Evolutionary conservation across 2,888 invertebrate species (phyloP).

Genomic region (Prenolepis imparis): DNA sequence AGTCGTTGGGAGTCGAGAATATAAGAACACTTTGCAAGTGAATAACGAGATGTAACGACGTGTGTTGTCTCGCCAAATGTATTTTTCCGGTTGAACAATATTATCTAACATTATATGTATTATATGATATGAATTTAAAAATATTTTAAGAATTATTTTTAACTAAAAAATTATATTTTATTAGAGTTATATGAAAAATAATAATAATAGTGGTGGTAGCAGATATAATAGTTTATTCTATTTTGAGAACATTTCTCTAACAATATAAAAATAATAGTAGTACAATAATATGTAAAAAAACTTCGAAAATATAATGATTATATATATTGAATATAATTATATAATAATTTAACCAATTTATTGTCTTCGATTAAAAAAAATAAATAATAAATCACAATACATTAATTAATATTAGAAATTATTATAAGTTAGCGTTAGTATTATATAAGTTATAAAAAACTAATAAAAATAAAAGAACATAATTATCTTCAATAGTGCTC

Average conservation of each 20-base stretch:
- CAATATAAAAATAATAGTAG: background rate
- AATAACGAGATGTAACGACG: conserved; percentile 36
- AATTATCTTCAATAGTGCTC: background rate
- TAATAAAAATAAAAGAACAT: conserved; percentile 1
- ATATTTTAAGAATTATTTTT: background rate
- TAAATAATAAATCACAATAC: background rate
- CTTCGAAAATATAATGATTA: background rate
- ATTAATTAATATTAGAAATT: background rate
- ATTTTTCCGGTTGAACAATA: background rate
- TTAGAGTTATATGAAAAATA: background rate
- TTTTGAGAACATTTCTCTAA: background rate
- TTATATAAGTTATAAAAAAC: background rate
- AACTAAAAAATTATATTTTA: background rate
- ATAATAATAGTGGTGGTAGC: background rate
- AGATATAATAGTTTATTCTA: background rate
- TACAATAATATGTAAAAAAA: background rate
- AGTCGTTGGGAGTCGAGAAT: conserved; percentile 67
- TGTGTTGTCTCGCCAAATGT: background rate
- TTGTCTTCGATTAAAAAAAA: too few species aligned
- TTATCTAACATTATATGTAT: background rate
- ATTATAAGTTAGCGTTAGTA: too few species aligned
- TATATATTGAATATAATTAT: too few species aligned
- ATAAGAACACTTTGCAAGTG: conserved; percentile 71
- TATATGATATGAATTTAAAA: background rate
- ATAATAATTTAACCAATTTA: too few species aligned